Evolutionary conservation across 2,797 vertebrate genomes (phyloP).

Genomic region (Clarias pachynema): DNA sequence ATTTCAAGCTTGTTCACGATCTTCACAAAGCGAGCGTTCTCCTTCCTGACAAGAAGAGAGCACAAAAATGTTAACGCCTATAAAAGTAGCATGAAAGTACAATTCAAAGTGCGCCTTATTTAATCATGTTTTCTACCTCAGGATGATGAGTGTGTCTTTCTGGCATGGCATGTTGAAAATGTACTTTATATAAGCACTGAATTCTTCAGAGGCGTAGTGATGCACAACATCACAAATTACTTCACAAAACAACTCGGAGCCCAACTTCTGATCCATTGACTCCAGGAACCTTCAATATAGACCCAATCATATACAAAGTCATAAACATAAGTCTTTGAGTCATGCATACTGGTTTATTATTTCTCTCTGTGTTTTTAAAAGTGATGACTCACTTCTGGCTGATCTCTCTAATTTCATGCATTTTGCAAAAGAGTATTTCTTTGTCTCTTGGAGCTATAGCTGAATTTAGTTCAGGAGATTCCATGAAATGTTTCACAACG

Average conservation of each 20-base stretch:
- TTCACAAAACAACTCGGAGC: slow-evolving; percentile 38
- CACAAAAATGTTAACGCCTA: neutral
- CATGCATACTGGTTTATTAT: neutral
- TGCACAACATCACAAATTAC: slow-evolving; percentile 50
- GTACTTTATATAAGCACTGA: slow-evolving; percentile 53
- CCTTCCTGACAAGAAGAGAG: slow-evolving; percentile 37
- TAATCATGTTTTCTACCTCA: slow-evolving; percentile 39
- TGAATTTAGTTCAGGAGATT: slow-evolving; percentile 37
- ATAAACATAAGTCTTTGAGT: neutral
- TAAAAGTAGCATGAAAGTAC: neutral
- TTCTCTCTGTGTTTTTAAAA: neutral
- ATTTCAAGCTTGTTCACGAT: slow-evolving; percentile 53
- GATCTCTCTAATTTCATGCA: slow-evolving; percentile 47
- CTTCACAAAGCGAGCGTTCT: slow-evolving; percentile 39
- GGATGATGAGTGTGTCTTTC: slow-evolving; percentile 45
- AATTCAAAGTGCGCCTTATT: neutral
- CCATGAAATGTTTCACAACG: slow-evolving; percentile 52
- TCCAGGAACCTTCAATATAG: slow-evolving; percentile 47
- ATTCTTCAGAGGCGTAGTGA: slow-evolving; percentile 34
- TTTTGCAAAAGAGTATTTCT: slow-evolving; percentile 55
- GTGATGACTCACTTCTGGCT: slow-evolving; percentile 49
- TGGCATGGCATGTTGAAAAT: slow-evolving; percentile 55
- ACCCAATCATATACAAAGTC: neutral
- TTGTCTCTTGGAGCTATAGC: slow-evolving; percentile 35
- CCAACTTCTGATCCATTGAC: slow-evolving; percentile 35